phyloP scores from a whole-genome alignment of 2,113 vertebrate species.

The Sardina pilchardus region DNA sequence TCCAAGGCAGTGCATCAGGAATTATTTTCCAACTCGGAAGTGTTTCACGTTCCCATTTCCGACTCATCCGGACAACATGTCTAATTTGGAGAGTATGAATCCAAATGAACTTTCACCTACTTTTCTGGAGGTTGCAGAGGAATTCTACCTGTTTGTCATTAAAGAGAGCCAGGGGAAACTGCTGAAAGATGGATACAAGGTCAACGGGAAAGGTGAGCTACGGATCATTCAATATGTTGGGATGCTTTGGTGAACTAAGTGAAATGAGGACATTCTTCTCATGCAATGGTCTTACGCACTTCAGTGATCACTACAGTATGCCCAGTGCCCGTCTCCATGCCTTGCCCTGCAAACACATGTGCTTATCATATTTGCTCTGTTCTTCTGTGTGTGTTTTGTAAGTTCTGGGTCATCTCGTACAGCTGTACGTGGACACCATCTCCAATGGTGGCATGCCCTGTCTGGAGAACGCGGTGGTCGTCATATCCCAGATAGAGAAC shows the following conservation, averaged over 20 bases:
- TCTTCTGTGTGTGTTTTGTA: neutral
- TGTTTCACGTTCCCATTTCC: slow-evolving; percentile 59
- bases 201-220: slow-evolving; percentile 59
- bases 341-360: too few relatives aligned
- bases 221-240: neutral
- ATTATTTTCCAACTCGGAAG: slow-evolving; percentile 59
- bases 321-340: too few relatives aligned
- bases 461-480: slow-evolving; percentile 58
- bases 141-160: slow-evolving; percentile 58
- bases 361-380: neutral
- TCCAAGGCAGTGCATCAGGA: slow-evolving; percentile 57
- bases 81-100: slow-evolving; percentile 48
- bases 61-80: slow-evolving; percentile 46
- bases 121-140: slow-evolving; percentile 42
- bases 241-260: neutral
- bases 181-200: slow-evolving; percentile 50
- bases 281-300: too few relatives aligned
- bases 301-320: too few relatives aligned
- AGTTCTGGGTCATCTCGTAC: slow-evolving; percentile 51
- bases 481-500: slow-evolving; percentile 61
- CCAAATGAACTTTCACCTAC: slow-evolving; percentile 37
- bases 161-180: slow-evolving; percentile 47
- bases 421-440: slow-evolving; percentile 56
- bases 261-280: too few relatives aligned
- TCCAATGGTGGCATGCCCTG: slow-evolving; percentile 54